Evolutionary conservation across 2,888 invertebrate genomes (phyloP).

Genomic region (Caenorhabditis sp.): DNA sequence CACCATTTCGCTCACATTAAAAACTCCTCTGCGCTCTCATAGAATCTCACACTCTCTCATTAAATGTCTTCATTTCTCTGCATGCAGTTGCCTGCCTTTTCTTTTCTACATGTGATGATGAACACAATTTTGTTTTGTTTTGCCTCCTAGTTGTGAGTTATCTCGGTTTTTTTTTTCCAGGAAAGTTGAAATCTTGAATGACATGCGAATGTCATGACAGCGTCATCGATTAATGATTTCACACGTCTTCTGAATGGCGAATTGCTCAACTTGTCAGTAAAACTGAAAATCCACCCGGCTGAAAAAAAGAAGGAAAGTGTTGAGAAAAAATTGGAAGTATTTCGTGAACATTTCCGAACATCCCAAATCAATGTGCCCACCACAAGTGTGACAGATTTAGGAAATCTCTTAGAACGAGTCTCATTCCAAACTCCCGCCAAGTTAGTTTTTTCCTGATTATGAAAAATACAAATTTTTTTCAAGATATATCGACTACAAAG

Average conservation of each 20-base stretch:
- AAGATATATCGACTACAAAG: background rate
- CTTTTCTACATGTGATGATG: background rate
- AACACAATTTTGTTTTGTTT: background rate
- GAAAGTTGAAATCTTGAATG: background rate
- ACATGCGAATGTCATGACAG: background rate
- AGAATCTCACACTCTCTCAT: background rate
- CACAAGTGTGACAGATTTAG: background rate
- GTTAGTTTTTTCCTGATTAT: background rate
- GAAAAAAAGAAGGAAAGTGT: background rate
- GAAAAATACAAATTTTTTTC: background rate
- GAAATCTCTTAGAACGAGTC: background rate
- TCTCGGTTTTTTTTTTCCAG: background rate
- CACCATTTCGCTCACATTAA: background rate
- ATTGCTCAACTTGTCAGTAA: background rate
- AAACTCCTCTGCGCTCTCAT: background rate
- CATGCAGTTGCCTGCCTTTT: background rate
- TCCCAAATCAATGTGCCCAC: background rate
- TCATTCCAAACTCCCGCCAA: background rate
- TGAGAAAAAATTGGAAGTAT: background rate
- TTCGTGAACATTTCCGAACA: background rate
- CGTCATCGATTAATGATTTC: background rate
- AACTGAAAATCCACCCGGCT: background rate
- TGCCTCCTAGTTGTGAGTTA: background rate
- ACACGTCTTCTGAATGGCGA: background rate
- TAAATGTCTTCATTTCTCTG: constrained; percentile 1